Evolutionary conservation across 2,113 vertebrate species (phyloP), one percentile per base, ranked within the genome.

Genomic region (Hiodon alosoides): DNA sequence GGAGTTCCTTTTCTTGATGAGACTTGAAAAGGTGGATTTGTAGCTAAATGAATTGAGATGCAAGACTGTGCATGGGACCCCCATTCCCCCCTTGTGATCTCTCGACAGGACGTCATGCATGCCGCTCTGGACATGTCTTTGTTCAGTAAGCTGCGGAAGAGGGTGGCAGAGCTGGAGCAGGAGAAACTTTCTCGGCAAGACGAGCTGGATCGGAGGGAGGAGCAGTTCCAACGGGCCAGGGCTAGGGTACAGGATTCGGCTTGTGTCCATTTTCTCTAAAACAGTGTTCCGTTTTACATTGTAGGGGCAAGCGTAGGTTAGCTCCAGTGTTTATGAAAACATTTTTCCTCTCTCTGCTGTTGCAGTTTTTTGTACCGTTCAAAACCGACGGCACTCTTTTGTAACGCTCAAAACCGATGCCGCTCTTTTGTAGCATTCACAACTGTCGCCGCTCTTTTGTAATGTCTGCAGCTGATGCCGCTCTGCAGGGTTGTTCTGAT

Each of bases 91-190:
- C 59, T 52, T 64, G 46, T 60, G 8, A 51, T 62, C 50, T 72
- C 59, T 14, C 48, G 4, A 51, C 84, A 98, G 95, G 93, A 94
- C 50, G 92, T 94, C 77, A 87, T 83, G 59, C 91, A 91, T 78
- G 84, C 89, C 5, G 84, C 88, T 2, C 74, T 93, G 84, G 94
- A 98, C 72, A 92, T 98, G 91, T 93, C 95, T 55, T 85, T 98
- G 75, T 94, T 98, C 85, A 86, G 98, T 84, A 98, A 96, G 87
- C 93, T 98, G 47, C 97, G 98, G 89, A 98, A 93, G 83, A 89
- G 93, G 71, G 91, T 98, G 77, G 92, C 91, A 3, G 95, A 98
- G 65, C 87, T 98, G 83, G 97, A 98, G 86, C 91, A 93, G 76
- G 94, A 97, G 64, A 99, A 98, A 77, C 94, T 93, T 31, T 84